Evolutionary conservation across 1,140 invertebrate species (phyloP), one percentile per base, ranked within the genome.

Genomic region (Drosophila parvula): DNA sequence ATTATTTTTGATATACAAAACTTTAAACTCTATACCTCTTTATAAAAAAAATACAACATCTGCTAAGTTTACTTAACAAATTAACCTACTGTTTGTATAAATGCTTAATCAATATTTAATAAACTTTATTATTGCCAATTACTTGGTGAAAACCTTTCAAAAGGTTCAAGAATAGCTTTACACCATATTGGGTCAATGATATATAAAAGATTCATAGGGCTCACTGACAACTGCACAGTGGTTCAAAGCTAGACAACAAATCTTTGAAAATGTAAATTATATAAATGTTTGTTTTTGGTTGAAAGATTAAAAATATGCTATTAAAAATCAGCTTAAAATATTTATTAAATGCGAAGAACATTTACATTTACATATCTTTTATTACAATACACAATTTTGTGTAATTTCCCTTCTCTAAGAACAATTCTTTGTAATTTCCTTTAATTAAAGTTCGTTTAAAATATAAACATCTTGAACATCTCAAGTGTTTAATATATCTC

Each of bases 21-120:
- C n/a, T n/a, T n/a, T n/a, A n/a, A n/a, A n/a, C n/a, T n/a, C n/a
- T n/a, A n/a, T n/a, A n/a, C n/a, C n/a, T n/a, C n/a, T 22, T 22
- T 22, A 22, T 22, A 2, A 14, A n/a, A 7, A 0, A 41, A 41
- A 41, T n/a, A n/a, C 7, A 41, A 0, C 0, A 14, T n/a, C n/a
- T 38, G 8, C 8, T 38, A 55, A 27, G 8, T 38, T 55, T 47
- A 74, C 67, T 79, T 81, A 76, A 64, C 75, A 81, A 45, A 78
- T 75, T 14, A 9, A 40, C 36, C 22, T 22, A 56, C 53, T 41
- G 53, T 56, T 36, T 36, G 27, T 40, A 3, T 3, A 16, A 38
- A 27, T 55, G 18, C 5, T 5, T n/a, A 43, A 16, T 16, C 2
- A 43, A 41, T 16, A 9, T 30, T 8, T 9, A 8, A 16, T 30